phyloP scores from a whole-genome alignment of 2,888 invertebrate genomes.

The Subacronicta megacephala region DNA sequence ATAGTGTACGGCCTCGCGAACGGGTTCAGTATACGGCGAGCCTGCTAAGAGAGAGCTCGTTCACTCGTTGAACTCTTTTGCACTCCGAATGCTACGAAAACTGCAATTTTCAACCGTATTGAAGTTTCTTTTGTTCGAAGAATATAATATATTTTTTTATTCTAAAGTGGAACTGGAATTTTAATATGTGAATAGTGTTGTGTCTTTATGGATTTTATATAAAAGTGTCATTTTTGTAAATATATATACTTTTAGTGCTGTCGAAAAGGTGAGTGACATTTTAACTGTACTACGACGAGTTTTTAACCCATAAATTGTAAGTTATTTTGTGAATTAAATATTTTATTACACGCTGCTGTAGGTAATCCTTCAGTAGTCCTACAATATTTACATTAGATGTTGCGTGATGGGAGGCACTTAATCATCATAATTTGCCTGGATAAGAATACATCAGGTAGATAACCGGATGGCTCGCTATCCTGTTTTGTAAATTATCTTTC shows the following conservation, averaged over 20 bases:
- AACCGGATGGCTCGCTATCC: slow-evolving; percentile 59
- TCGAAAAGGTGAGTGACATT: slow-evolving; percentile 58
- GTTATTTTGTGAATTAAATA: slow-evolving; percentile 1
- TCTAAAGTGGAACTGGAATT: slow-evolving; percentile 48
- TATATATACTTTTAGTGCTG: slow-evolving; percentile 43
- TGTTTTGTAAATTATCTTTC: slow-evolving; percentile 63
- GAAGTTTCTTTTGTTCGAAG: slow-evolving; percentile 53
- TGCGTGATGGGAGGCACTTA: slow-evolving; percentile 49
- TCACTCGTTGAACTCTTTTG: slow-evolving; percentile 72
- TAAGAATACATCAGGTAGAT: slow-evolving; percentile 49
- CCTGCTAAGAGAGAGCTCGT: slow-evolving; percentile 76
- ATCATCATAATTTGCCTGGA: slow-evolving; percentile 55
- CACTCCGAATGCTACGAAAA: slow-evolving; percentile 51
- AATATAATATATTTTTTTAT: slow-evolving; percentile 35
- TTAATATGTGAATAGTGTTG: slow-evolving; percentile 60
- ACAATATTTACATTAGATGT: slow-evolving; percentile 37
- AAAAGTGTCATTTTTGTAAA: slow-evolving; percentile 53
- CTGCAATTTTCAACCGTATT: slow-evolving; percentile 42
- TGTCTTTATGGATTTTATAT: slow-evolving; percentile 53
- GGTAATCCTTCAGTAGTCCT: slow-evolving; percentile 19
- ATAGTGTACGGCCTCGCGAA: slow-evolving; percentile 73
- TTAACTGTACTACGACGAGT: slow-evolving; percentile 22
- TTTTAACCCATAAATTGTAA: slow-evolving; percentile 16
- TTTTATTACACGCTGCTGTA: slow-evolving; percentile 16
- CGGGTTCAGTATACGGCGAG: slow-evolving; percentile 73